These are phyloP conservation scores for Drosophila bocqueti DNA, from an alignment of 1,140 invertebrate genomes.

Conservation along the genomic window DNA sequence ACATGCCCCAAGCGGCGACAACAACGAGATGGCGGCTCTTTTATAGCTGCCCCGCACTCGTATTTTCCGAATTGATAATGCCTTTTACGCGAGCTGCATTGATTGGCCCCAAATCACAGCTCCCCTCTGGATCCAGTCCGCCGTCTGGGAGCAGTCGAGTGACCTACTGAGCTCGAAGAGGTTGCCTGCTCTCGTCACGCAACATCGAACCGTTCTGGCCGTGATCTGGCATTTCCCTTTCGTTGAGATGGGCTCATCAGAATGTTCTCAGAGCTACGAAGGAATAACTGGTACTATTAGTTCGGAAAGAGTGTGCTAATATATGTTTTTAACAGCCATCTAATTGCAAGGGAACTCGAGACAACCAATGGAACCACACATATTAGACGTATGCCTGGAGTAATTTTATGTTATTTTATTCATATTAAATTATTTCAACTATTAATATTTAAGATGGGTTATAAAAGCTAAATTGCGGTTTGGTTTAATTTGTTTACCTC, in stretches of 20 bases:
- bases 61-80: slow-evolving; percentile 62
- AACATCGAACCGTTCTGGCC: slow-evolving; percentile 66
- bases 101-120: slow-evolving; percentile 49
- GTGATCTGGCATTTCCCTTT: slow-evolving; percentile 77
- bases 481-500: neutral
- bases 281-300: slow-evolving; percentile 23
- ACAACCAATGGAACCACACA: neutral
- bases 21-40: slow-evolving; percentile 55
- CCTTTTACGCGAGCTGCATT: slow-evolving; percentile 61
- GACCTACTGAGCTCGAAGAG: slow-evolving; percentile 45
- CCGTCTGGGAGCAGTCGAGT: slow-evolving; percentile 28
- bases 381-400: neutral
- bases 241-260: slow-evolving; percentile 23
- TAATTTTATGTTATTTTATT: neutral
- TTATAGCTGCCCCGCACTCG: slow-evolving; percentile 45
- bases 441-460: no score
- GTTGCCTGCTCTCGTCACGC: slow-evolving; percentile 64
- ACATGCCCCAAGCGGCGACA: slow-evolving; percentile 61
- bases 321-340: slow-evolving; percentile 39
- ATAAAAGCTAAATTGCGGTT: no score
- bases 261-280: neutral
- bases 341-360: neutral
- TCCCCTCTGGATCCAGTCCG: slow-evolving; percentile 4
- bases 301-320: slow-evolving; percentile 60
- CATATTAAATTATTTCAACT: slow-evolving; percentile 11